Conservation (phyloP, 64 coral and sea anemone species). For the Exaiptasia diaphana region DNA sequence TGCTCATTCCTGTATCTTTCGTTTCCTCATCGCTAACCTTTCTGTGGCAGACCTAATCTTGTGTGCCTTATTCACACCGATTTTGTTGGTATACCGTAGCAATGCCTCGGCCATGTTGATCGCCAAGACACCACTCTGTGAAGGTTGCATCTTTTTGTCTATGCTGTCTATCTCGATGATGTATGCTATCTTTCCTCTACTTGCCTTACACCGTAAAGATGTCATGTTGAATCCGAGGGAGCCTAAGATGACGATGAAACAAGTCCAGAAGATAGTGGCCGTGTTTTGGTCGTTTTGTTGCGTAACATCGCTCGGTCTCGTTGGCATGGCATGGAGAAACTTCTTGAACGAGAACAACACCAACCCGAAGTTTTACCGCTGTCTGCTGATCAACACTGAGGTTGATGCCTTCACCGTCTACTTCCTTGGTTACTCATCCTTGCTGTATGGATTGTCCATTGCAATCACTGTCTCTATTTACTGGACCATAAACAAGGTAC, state of each 20-base stretch:
- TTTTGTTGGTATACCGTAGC: constrained; percentile 86
- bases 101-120: constrained; percentile 63
- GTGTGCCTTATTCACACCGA: constrained; percentile 70
- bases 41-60: constrained; percentile 82
- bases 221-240: constrained; percentile 53
- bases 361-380: constrained; percentile 86
- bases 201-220: constrained; percentile 81
- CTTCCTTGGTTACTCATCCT: constrained; percentile 78
- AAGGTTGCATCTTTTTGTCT: constrained; percentile 66
- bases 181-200: constrained; percentile 82
- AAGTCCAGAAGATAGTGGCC: constrained; percentile 52
- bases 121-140: constrained; percentile 76
- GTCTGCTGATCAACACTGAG: constrained; percentile 74
- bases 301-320: constrained; percentile 37
- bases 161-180: constrained; percentile 83
- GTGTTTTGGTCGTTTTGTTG: constrained; percentile 73
- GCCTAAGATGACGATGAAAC: constrained; percentile 53
- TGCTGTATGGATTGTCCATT: constrained; percentile 71
- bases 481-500: constrained; percentile 39
- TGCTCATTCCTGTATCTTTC: constrained; percentile 54
- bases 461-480: constrained; percentile 49
- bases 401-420: constrained; percentile 65
- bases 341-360: constrained; percentile 36
- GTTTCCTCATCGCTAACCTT: constrained; percentile 82
- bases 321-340: constrained; percentile 59